Base-by-base conservation (phyloP, 1,140 invertebrate genomes). In the Tetraneura akinire region DNA sequence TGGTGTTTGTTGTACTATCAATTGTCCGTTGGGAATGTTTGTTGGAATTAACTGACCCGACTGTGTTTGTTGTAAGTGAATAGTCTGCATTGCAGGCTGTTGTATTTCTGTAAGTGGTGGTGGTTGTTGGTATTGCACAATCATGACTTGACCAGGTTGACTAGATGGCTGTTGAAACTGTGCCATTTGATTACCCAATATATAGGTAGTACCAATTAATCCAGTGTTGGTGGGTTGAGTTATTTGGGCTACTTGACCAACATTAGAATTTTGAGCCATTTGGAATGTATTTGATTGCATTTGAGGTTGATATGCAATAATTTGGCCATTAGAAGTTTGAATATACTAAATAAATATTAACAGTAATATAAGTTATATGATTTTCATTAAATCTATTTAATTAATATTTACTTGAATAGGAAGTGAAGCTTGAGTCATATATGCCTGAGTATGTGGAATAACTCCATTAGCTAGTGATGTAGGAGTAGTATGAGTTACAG, bases 381-480 rank as follows among this genome's bases (percentile, higher is more conserved):
- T n/a, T n/a, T n/a, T 37, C 9, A 14, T 57, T 55, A 14, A 37
- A 74, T 23, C 8, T 9, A 21, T 64, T 64, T 0, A 42, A 2
- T 42, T 23, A 26, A n/a, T 13, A 74, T 62, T 60, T 80, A 68
- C 80, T 80, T 80, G 80, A 42, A 71, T 51, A 42, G 81, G 80
- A 49, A 81, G 66, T 18, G 62, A 47, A 37, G 80, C 80, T 62
- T 80, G 73, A 71, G 73, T 80, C 55, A 78, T 81, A 64, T 66
- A 81, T 83, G 87, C 87, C 81, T 87, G 87, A 81, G 84, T 81
- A 83, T 86, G 87, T 23, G 84, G 81, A 47, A 70, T 71, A 14
- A 71, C 60, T 37, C 66, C 57, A 57, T 68, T 80, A 83, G 51
- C 74, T 62, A 78, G 18, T 18, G 74, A 47, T 23, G 74, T 78